Evolutionary conservation across 2,797 vertebrate genomes (phyloP).

Genomic region (Pampus argenteus): DNA sequence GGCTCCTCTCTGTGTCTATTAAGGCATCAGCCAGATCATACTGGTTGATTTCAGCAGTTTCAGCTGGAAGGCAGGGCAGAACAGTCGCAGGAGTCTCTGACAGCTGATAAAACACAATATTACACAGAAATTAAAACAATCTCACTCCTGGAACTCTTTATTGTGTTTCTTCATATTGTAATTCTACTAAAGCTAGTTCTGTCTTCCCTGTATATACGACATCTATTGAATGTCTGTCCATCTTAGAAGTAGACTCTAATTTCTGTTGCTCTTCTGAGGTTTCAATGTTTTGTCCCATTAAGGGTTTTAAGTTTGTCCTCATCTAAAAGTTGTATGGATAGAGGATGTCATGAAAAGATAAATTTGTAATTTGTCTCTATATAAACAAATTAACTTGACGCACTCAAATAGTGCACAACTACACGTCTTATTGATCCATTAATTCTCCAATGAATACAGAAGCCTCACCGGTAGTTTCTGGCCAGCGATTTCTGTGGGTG

Average conservation of each 20-base stretch:
- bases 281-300: no score
- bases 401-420: background rate
- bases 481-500: slow-evolving; percentile 93
- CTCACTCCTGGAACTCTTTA: background rate
- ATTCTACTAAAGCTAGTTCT: background rate
- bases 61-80: slow-evolving; percentile 88
- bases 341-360: no score
- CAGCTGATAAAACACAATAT: slow-evolving; percentile 66
- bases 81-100: slow-evolving; percentile 87
- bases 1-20: slow-evolving; percentile 89
- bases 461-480: slow-evolving; percentile 90
- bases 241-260: background rate
- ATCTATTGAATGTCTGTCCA: background rate
- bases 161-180: no score
- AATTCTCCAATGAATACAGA: background rate
- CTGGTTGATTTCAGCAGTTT: slow-evolving; percentile 94
- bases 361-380: background rate
- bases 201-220: background rate
- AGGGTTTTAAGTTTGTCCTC: no score
- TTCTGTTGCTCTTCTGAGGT: no score
- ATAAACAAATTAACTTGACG: no score
- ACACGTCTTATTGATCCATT: background rate
- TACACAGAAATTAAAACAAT: slow-evolving; percentile 4
- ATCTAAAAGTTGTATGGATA: no score
- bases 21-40: slow-evolving; percentile 92